Percentiles rank a stretch among this genome's conserved stretches.
Conservation (phyloP, 2,888 invertebrate species). For the Tetropium fuscum region DNA sequence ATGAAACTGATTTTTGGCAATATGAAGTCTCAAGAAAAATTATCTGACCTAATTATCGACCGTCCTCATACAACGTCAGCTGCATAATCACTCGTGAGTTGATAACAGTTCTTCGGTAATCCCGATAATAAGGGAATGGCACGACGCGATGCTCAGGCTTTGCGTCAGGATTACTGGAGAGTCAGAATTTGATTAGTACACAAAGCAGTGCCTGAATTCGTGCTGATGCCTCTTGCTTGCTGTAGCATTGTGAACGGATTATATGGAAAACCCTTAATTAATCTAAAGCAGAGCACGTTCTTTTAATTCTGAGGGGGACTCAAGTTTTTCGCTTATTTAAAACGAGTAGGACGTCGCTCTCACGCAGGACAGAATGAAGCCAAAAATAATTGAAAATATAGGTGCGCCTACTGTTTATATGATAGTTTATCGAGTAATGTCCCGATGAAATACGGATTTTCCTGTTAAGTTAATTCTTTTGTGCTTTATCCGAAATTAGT, state of each 20-base stretch:
- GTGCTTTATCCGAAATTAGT: too few relatives aligned
- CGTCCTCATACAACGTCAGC: not conserved
- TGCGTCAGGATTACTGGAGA: constrained; percentile 40
- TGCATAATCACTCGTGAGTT: constrained; percentile 11
- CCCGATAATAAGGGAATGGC: constrained; percentile 33
- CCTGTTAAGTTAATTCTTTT: too few relatives aligned
- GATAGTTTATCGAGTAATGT: too few relatives aligned
- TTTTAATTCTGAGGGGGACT: constrained; percentile 25
- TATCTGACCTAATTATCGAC: constrained; percentile 3
- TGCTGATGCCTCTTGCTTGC: constrained; percentile 49
- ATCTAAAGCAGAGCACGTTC: constrained; percentile 36
- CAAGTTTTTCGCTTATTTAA: constrained; percentile 30
- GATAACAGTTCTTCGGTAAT: constrained; percentile 27
- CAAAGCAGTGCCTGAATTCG: constrained; percentile 47
- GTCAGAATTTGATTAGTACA: constrained; percentile 43
- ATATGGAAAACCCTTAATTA: constrained; percentile 48
- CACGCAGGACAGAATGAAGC: too few relatives aligned
- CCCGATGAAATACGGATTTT: too few relatives aligned
- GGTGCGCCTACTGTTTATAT: too few relatives aligned
- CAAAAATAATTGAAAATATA: too few relatives aligned
- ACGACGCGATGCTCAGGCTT: constrained; percentile 39
- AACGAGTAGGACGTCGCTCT: too few relatives aligned
- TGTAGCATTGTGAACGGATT: constrained; percentile 47
- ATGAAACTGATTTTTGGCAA: too few relatives aligned
- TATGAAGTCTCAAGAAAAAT: too few relatives aligned